These are phyloP conservation scores for Channa striata DNA, from an alignment of 2,797 vertebrate species.

Conservation along the genomic window DNA sequence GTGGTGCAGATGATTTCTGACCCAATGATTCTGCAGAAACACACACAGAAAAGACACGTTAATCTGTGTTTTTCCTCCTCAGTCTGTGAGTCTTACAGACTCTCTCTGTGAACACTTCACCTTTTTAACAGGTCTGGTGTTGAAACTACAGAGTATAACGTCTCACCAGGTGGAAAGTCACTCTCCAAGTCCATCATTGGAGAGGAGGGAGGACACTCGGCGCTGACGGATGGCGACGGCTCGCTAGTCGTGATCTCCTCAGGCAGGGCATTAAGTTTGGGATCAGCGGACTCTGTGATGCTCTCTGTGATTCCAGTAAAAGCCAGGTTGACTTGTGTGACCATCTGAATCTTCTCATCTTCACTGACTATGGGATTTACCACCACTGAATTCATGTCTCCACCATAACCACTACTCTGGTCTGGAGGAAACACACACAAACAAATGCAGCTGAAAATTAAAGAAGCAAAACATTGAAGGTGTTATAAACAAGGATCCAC, in stretches of 20 bases:
- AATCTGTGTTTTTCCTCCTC: not conserved
- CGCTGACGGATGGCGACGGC: slow-evolving; percentile 54
- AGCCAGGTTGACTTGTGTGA: slow-evolving; percentile 73
- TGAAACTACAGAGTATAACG: not conserved
- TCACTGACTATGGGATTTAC: slow-evolving; percentile 85
- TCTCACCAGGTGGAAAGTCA: slow-evolving; percentile 91
- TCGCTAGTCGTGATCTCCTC: slow-evolving; percentile 18
- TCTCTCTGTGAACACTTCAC: not conserved
- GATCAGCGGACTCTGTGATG: slow-evolving; percentile 10
- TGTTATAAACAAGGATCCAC: not conserved
- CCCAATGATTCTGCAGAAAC: slow-evolving; percentile 41
- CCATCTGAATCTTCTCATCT: slow-evolving; percentile 74
- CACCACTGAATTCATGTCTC: slow-evolving; percentile 86
- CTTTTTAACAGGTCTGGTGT: not conserved
- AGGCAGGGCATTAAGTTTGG: not conserved
- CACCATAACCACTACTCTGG: slow-evolving; percentile 86
- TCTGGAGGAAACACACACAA: slow-evolving; percentile 73
- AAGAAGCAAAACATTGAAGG: not conserved
- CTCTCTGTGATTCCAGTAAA: slow-evolving; percentile 7
- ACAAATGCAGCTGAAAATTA: not conserved
- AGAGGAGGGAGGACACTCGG: slow-evolving; percentile 49
- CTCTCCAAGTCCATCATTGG: slow-evolving; percentile 91
- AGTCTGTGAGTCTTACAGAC: not conserved
- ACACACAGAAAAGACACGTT: slow-evolving; percentile 3
- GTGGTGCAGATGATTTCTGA: slow-evolving; percentile 39